These are phyloP conservation scores for Hexactinellida sp. DNA, from an alignment of 37 sponge, comb jelly and placozoan species.

Conservation along the genomic window DNA sequence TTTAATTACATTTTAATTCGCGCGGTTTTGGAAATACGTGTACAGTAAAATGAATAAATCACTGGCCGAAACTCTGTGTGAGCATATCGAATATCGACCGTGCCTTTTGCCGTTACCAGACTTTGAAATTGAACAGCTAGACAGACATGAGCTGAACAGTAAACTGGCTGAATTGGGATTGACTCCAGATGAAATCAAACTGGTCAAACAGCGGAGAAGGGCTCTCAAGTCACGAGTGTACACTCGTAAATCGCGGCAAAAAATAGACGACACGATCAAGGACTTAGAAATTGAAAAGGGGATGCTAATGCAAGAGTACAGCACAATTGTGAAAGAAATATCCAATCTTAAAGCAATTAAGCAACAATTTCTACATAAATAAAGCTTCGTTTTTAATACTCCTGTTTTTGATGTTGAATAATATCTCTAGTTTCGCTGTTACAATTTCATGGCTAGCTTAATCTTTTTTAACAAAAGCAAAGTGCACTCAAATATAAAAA, in stretches of 20 bases:
- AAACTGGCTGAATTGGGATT: not conserved
- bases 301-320: not conserved
- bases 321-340: not conserved
- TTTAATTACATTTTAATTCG: not conserved
- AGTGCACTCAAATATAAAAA: no score
- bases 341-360: not conserved
- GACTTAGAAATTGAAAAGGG: conserved; percentile 4
- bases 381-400: not conserved
- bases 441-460: no score
- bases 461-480: no score
- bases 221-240: conserved; percentile 3
- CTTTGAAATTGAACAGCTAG: not conserved
- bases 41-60: not conserved
- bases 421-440: not conserved
- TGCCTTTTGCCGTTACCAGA: not conserved
- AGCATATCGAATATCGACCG: not conserved
- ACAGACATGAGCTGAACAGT: conserved; percentile 1
- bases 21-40: no score
- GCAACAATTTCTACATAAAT: not conserved
- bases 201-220: conserved; percentile 12
- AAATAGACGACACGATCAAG: conserved; percentile 5
- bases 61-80: not conserved
- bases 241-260: conserved; percentile 1
- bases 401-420: not conserved
- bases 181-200: conserved; percentile 17